phyloP scores from a whole-genome alignment of 2,797 vertebrate species.

The Pitangus sulphuratus region DNA sequence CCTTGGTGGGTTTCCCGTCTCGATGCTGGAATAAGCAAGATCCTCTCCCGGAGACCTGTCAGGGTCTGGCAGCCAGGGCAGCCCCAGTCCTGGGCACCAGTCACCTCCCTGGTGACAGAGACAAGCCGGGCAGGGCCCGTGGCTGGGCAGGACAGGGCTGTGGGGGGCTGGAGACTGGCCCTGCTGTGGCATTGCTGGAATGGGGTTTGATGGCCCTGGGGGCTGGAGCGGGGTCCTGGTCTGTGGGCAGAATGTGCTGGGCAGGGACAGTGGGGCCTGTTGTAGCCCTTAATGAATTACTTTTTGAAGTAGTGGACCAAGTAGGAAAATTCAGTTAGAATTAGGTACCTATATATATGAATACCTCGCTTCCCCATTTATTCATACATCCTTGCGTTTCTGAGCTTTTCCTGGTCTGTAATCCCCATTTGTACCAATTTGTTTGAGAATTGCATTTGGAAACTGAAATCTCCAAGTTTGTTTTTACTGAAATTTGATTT shows the following conservation, averaged over 20 bases:
- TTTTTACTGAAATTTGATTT: neutral
- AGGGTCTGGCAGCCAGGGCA: neutral
- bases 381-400: neutral
- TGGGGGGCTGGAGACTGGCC: neutral
- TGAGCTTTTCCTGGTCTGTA: neutral
- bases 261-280: no score
- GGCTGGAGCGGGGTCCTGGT: neutral
- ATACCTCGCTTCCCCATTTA: neutral
- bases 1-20: neutral
- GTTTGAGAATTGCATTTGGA: neutral
- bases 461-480: neutral
- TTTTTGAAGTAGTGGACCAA: neutral
- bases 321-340: neutral
- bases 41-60: neutral
- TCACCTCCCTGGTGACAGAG: no score
- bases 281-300: neutral
- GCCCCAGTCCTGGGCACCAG: no score
- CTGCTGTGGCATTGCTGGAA: rapidly evolving
- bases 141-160: rapidly evolving
- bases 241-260: neutral
- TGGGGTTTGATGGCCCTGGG: rapidly evolving
- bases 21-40: neutral
- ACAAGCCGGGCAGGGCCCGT: rapidly evolving
- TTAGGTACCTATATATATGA: neutral
- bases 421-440: neutral